Percentiles rank a stretch among this genome's conserved stretches.
Conservation (phyloP, 2,888 invertebrate species). For the Beris morrisii region DNA sequence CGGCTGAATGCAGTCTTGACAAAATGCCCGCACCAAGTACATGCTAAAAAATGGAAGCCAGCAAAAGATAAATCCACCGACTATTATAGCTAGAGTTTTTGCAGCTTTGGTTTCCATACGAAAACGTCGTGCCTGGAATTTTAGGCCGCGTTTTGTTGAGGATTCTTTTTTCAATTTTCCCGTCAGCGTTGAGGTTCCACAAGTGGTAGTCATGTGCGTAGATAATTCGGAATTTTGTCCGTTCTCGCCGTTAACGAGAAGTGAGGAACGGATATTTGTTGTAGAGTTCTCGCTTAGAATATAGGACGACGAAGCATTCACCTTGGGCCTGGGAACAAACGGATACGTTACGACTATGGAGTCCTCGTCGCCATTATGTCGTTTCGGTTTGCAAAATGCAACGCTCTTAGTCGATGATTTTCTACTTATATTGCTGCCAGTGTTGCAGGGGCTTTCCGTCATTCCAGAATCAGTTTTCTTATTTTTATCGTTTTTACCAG, state of each 20-base stretch:
- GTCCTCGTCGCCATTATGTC: constrained; percentile 12
- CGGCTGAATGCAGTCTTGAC: constrained; percentile 80
- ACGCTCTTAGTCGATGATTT: constrained; percentile 10
- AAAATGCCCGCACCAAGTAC: constrained; percentile 88
- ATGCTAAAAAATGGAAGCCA: constrained; percentile 98
- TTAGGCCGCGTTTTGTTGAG: constrained; percentile 87
- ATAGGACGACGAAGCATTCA: constrained; percentile 14
- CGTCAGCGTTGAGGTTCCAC: not conserved
- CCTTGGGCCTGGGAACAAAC: constrained; percentile 3
- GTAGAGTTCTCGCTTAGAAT: constrained; percentile 12
- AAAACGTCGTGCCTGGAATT: constrained; percentile 87
- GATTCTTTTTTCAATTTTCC: constrained; percentile 17
- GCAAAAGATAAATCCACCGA: constrained; percentile 94
- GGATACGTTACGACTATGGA: constrained; percentile 19
- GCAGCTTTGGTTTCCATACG: constrained; percentile 96
- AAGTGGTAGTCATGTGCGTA: constrained; percentile 15
- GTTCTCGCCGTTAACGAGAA: not conserved
- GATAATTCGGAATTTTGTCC: constrained; percentile 31
- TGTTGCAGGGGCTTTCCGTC: not conserved
- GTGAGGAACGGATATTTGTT: constrained; percentile 60
- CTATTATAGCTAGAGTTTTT: constrained; percentile 94
- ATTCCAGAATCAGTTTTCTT: constrained; percentile 46
- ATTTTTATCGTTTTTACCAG: constrained; percentile 64
- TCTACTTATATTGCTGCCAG: not conserved
- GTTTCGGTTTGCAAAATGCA: constrained; percentile 23